These are phyloP conservation scores for Eulacestoma nigropectus DNA, from an alignment of 2,113 vertebrate species.

Conservation along the genomic window DNA sequence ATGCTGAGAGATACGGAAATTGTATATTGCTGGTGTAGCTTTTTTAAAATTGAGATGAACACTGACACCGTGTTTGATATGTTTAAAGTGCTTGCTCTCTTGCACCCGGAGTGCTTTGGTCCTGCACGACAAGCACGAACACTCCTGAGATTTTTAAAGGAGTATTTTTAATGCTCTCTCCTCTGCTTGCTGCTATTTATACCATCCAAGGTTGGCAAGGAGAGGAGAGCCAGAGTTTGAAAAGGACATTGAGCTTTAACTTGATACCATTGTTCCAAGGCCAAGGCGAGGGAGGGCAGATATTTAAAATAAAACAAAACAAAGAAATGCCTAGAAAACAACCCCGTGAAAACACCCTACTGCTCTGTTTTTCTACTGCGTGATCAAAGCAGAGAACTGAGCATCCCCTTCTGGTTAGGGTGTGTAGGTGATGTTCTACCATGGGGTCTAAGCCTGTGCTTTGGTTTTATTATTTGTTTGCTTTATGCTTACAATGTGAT, in stretches of 20 bases:
- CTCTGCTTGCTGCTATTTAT: conserved; percentile 24
- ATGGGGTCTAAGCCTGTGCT: neutral
- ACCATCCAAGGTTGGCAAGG: neutral
- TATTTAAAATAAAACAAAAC: neutral
- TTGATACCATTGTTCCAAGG: neutral
- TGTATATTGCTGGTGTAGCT: accelerated
- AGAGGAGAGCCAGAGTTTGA: neutral
- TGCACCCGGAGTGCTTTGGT: neutral
- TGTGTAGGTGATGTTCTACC: neutral
- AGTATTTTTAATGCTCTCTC: neutral
- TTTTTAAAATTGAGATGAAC: no score
- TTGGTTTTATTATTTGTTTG: neutral
- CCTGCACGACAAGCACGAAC: neutral
- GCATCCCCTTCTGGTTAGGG: neutral
- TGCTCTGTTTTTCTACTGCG: accelerated
- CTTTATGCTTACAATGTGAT: neutral
- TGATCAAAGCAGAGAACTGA: neutral
- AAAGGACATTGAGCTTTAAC: conserved; percentile 11
- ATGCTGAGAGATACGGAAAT: accelerated
- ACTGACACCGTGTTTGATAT: neutral
- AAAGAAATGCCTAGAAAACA: neutral
- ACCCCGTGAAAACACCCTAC: accelerated
- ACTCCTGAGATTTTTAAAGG: neutral
- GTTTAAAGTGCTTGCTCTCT: neutral
- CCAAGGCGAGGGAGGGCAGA: neutral